Conservation (phyloP, 2,113 vertebrate genomes). For the Ivindomyrus marchei region DNA sequence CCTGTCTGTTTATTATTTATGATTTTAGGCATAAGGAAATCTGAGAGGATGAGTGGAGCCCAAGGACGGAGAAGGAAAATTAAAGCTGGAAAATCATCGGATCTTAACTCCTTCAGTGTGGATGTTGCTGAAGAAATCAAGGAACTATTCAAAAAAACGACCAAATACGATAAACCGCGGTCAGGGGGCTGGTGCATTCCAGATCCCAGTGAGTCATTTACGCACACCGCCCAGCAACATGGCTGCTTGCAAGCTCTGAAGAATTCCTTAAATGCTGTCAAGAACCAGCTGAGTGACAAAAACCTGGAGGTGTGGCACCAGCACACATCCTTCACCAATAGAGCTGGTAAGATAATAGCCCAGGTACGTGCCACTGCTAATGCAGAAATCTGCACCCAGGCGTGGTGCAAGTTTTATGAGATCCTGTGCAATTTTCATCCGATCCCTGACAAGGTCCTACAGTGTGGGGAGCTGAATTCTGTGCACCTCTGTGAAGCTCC, state of each 20-base stretch:
- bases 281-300: slow-evolving; percentile 86
- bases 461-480: slow-evolving; percentile 68
- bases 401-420: slow-evolving; percentile 92
- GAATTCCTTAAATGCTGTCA: slow-evolving; percentile 77
- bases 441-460: slow-evolving; percentile 67
- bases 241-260: slow-evolving; percentile 69
- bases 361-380: slow-evolving; percentile 69
- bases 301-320: slow-evolving; percentile 86
- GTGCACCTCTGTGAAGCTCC: slow-evolving; percentile 91
- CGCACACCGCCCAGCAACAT: slow-evolving; percentile 51
- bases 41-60: slow-evolving; percentile 67
- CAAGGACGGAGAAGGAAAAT: slow-evolving; percentile 52
- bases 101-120: slow-evolving; percentile 46
- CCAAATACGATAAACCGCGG: slow-evolving; percentile 64
- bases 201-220: slow-evolving; percentile 58
- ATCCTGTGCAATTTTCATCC: slow-evolving; percentile 73
- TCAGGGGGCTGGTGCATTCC: slow-evolving; percentile 71
- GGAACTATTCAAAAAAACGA: slow-evolving; percentile 72
- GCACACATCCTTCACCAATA: slow-evolving; percentile 87
- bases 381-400: slow-evolving; percentile 90
- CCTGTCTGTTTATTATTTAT: not conserved
- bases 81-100: slow-evolving; percentile 35
- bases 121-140: slow-evolving; percentile 62
- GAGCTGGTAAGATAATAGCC: slow-evolving; percentile 76
- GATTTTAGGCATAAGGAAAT: not conserved